These are phyloP conservation scores for Sebastes kiyomatsui DNA, from an alignment of 2,797 vertebrate species.

Conservation along the genomic window DNA sequence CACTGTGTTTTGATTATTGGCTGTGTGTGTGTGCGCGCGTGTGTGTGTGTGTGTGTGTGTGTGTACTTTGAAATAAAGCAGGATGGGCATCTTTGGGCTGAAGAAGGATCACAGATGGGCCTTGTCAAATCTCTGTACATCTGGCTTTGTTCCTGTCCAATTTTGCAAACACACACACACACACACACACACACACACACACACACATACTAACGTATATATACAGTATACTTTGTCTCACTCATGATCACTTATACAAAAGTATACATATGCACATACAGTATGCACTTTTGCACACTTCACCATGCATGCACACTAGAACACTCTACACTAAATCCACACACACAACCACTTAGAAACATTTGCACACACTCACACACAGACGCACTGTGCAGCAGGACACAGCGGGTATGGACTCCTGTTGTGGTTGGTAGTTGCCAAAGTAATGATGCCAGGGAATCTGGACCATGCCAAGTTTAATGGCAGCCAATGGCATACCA, in stretches of 20 bases:
- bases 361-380: constrained; percentile 25
- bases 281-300: background rate
- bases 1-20: constrained; percentile 72
- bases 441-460: constrained; percentile 69
- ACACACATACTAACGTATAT: background rate
- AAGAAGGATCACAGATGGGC: constrained; percentile 71
- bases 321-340: constrained; percentile 5
- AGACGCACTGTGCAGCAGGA: constrained; percentile 67
- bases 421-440: constrained; percentile 66
- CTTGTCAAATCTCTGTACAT: constrained; percentile 75
- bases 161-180: constrained; percentile 3
- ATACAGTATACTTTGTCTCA: background rate
- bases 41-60: constrained; percentile 17
- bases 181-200: background rate
- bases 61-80: constrained; percentile 55
- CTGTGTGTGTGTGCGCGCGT: constrained; percentile 36
- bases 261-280: background rate
- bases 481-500: constrained; percentile 62
- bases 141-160: constrained; percentile 68
- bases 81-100: constrained; percentile 54
- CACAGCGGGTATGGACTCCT: constrained; percentile 69
- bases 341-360: background rate
- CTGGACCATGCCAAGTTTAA: constrained; percentile 64
- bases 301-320: constrained; percentile 1
- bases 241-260: background rate